phyloP scores from a whole-genome alignment of 1,140 invertebrate genomes.

The Lineus longissimus region DNA sequence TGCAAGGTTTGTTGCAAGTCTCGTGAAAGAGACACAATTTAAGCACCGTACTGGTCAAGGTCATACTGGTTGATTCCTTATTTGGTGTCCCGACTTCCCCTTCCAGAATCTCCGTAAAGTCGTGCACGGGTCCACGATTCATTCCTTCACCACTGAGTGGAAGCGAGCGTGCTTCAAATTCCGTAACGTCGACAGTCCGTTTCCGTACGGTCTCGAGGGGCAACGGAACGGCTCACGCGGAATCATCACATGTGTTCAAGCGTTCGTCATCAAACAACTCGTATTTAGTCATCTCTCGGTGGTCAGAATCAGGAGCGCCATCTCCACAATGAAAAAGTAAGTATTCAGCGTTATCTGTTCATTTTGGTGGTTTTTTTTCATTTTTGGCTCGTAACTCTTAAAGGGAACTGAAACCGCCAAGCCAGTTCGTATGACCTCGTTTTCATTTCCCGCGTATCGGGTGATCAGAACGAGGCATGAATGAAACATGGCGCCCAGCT shows the following conservation, averaged over 20 bases:
- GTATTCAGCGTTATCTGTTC: neutral
- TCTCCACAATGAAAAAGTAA: constrained; percentile 55
- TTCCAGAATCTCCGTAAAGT: constrained; percentile 27
- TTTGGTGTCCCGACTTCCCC: constrained; percentile 3
- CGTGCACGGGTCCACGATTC: constrained; percentile 25
- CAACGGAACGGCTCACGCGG: constrained; percentile 60
- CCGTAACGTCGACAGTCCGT: constrained; percentile 25
- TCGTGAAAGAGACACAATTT: too few species aligned
- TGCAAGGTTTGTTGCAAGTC: too few species aligned
- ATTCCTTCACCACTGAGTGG: constrained; percentile 35
- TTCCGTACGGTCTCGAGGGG: constrained; percentile 33
- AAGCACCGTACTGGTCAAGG: too few species aligned
- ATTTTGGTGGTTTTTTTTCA: too few species aligned
- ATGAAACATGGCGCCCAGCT: too few species aligned
- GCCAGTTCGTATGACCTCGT: too few species aligned
- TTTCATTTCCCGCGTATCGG: too few species aligned
- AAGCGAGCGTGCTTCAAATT: constrained; percentile 26
- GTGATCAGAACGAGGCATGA: too few species aligned
- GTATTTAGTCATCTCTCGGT: constrained; percentile 58
- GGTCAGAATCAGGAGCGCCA: constrained; percentile 16
- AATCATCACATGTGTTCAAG: constrained; percentile 65
- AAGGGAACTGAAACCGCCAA: too few species aligned
- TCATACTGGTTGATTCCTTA: too few species aligned
- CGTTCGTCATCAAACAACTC: constrained; percentile 65
- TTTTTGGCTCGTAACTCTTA: too few species aligned